Percentiles rank a stretch among this genome's conserved stretches.
phyloP scores from a whole-genome alignment of 1,140 invertebrate species.

The Cecropterus lyciades region DNA sequence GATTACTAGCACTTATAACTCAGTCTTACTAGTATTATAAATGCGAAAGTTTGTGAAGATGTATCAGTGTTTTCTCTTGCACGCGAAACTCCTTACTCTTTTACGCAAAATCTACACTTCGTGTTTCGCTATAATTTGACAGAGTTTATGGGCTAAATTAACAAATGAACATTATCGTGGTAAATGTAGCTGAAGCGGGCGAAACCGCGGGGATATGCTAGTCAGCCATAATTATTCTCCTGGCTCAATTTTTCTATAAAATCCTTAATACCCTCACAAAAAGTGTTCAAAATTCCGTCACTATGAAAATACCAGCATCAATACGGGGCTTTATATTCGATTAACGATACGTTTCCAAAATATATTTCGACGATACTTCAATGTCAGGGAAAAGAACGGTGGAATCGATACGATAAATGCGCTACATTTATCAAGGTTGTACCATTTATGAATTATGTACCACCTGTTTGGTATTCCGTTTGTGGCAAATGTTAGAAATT shows the following conservation, averaged over 20 bases:
- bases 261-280: constrained; percentile 4
- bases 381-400: constrained; percentile 33
- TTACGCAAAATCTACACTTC: too few species aligned
- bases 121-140: too few species aligned
- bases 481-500: constrained; percentile 2
- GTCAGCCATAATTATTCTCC: too few species aligned
- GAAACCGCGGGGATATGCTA: too few species aligned
- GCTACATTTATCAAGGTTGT: constrained; percentile 36
- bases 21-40: too few species aligned
- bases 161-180: too few species aligned
- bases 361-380: constrained; percentile 42
- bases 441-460: constrained; percentile 9
- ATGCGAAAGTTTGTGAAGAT: too few species aligned
- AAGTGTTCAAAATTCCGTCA: constrained; percentile 11
- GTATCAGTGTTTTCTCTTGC: too few species aligned
- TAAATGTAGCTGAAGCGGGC: too few species aligned
- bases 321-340: constrained; percentile 41
- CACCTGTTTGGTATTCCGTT: constrained; percentile 12
- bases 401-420: constrained; percentile 36
- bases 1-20: too few species aligned
- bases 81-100: too few species aligned
- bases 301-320: constrained; percentile 10
- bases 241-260: neutral
- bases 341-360: constrained; percentile 42
- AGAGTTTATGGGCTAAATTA: too few species aligned